Base-by-base conservation (phyloP, 2,797 vertebrate species). In the Scleropages formosus region DNA sequence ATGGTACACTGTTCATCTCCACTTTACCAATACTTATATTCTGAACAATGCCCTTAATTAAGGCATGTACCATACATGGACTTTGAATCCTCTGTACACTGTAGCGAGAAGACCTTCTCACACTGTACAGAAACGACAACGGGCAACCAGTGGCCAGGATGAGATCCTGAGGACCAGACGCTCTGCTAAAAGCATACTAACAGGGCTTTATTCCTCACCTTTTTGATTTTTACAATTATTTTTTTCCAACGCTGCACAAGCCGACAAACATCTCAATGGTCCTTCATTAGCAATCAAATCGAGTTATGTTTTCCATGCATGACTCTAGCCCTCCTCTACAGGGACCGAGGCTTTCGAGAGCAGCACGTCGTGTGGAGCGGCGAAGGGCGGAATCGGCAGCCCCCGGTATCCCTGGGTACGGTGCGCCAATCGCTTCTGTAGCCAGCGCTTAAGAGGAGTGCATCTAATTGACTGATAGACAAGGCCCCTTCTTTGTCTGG, bases 401-500 rank as follows among this genome's bases (percentile, higher is more conserved):
- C 91, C 65, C 88, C 90, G 88, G 67, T 53, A 90, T 93, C 93
- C 92, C 93, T 88, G 86, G 90, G 92, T 92, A 91, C 92, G 86
- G 84, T 85, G 90, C 89, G 91, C 88, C 90, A 90, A 93, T 91
- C 90, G 92, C 91, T 49, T 92, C 89, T 80, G 87, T 90, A 92
- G 91, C 89, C 90, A 88, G 89, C 86, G 92, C 91, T 93, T 92
- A 93, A 70, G 66, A 62, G 92, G 89, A 92, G 90, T 91, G 89
- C 91, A 91, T 92, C 93, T 94, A 94, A 94, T 94, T 94, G 93
- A 94, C 93, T 94, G 93, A 94, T 93, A 93, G 93, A 94, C 92
- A 24, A 93, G n/a, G 92, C 90, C 91, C 90, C 92, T 92, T 91
- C 91, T 93, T 94, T 94, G 93, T 94, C 75, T 94, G 93, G 87